phyloP scores from a whole-genome alignment of 30 jellyfish, hydroid and myxozoan species.

The Pseudorhiza aurosa region DNA sequence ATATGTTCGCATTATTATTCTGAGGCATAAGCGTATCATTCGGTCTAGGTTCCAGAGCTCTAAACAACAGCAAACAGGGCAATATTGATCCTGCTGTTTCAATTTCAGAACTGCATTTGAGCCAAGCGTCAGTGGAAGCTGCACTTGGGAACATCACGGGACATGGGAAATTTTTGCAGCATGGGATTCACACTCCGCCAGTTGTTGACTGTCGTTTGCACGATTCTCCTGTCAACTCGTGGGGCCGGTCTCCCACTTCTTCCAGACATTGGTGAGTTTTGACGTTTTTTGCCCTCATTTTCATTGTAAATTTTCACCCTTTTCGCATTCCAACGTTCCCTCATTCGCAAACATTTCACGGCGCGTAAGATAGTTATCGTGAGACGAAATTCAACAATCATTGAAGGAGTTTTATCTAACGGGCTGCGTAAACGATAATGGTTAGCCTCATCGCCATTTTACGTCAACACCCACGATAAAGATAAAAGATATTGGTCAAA shows the following conservation, averaged over 20 bases:
- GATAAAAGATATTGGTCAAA: too few species aligned
- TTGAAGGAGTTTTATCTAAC: too few species aligned
- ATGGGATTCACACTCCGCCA: background rate
- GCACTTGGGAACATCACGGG: background rate
- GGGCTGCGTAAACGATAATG: too few species aligned
- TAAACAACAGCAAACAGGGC: conserved; percentile 1
- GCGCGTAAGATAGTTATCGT: too few species aligned
- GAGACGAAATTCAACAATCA: too few species aligned
- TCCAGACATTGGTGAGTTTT: background rate
- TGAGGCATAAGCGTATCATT: conserved; percentile 50
- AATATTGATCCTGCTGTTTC: background rate
- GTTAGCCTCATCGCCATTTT: too few species aligned
- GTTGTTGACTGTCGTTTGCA: background rate
- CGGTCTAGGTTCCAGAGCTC: conserved; percentile 55
- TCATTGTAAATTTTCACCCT: too few species aligned
- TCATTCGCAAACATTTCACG: too few species aligned
- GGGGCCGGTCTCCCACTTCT: background rate
- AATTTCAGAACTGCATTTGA: background rate
- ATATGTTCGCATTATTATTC: conserved; percentile 7
- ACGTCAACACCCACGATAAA: too few species aligned
- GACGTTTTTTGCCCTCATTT: background rate
- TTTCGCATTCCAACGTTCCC: too few species aligned
- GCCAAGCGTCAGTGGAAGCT: background rate
- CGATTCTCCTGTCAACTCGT: background rate
- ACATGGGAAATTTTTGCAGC: background rate